Conservation (phyloP, 2,797 vertebrate genomes). For the Pipistrellus pipistrellus region DNA sequence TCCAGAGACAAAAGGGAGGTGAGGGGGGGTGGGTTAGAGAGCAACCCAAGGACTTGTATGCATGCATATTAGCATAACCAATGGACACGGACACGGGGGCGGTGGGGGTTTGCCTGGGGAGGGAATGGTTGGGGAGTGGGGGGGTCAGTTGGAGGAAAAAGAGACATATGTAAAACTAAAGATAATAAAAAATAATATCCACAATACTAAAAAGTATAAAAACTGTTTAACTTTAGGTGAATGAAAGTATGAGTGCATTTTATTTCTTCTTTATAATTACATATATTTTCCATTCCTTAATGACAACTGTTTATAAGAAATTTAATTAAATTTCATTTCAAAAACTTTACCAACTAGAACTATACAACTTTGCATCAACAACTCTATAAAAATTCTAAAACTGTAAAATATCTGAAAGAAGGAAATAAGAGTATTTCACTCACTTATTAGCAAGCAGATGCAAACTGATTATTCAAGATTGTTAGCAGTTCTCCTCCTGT, state of each 20-base stretch:
- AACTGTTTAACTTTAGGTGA: background rate
- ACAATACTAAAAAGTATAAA: too few relatives aligned
- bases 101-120: too few relatives aligned
- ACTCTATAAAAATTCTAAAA: background rate
- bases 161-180: too few relatives aligned
- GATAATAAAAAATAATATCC: too few relatives aligned
- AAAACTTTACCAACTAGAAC: slow-evolving; percentile 6
- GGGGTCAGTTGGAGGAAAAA: too few relatives aligned
- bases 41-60: too few relatives aligned
- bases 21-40: too few relatives aligned
- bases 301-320: slow-evolving; percentile 21
- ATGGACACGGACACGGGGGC: too few relatives aligned
- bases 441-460: background rate
- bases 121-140: too few relatives aligned
- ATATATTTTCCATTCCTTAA: background rate
- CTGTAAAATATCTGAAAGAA: background rate
- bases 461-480: background rate
- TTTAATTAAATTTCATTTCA: slow-evolving; percentile 9
- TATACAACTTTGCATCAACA: too few relatives aligned
- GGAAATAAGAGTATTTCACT: background rate
- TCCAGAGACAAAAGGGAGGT: too few relatives aligned
- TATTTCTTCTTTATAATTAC: slow-evolving; percentile 6
- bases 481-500: background rate
- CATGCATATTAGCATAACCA: too few relatives aligned
- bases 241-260: background rate